phyloP scores from a whole-genome alignment of 2,888 invertebrate species.

The Diarsia rubi region DNA sequence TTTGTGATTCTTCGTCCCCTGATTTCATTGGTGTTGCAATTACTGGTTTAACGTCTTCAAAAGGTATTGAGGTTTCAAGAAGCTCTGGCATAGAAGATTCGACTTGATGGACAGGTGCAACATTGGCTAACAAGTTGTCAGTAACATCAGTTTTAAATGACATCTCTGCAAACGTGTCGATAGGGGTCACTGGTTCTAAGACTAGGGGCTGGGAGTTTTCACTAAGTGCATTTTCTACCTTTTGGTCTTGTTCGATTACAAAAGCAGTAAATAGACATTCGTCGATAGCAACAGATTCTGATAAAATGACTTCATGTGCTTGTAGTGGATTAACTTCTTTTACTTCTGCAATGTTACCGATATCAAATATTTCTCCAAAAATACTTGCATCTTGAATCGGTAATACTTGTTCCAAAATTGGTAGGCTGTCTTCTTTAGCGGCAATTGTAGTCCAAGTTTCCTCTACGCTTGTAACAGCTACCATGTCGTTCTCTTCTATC shows the following conservation, averaged over 20 bases:
- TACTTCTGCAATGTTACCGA: background rate
- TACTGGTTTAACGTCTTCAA: too few species aligned
- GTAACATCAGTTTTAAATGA: background rate
- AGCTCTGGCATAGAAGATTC: too few species aligned
- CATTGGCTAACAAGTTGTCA: too few species aligned
- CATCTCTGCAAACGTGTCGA: background rate
- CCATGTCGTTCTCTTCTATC: slow-evolving; percentile 12
- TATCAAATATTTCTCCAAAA: background rate
- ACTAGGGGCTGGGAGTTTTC: slow-evolving; percentile 21
- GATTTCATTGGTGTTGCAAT: too few species aligned
- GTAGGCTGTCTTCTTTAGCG: slow-evolving; percentile 6
- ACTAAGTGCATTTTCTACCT: slow-evolving; percentile 2
- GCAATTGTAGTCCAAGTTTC: background rate
- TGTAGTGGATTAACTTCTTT: background rate
- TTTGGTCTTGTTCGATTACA: too few species aligned
- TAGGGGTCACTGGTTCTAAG: slow-evolving; percentile 13
- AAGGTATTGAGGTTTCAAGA: too few species aligned
- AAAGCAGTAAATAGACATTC: too few species aligned
- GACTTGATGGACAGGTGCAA: too few species aligned
- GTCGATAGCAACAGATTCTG: too few species aligned
- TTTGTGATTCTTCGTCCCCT: too few species aligned
- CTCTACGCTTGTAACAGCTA: background rate
- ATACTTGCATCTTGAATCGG: background rate
- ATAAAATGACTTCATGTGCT: too few species aligned
- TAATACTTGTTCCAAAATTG: slow-evolving; percentile 18